Percentiles rank a stretch among this genome's conserved stretches.
Evolutionary conservation across 2,113 vertebrate genomes (phyloP).

Genomic region (Rhinopomastus cyanomelas): DNA sequence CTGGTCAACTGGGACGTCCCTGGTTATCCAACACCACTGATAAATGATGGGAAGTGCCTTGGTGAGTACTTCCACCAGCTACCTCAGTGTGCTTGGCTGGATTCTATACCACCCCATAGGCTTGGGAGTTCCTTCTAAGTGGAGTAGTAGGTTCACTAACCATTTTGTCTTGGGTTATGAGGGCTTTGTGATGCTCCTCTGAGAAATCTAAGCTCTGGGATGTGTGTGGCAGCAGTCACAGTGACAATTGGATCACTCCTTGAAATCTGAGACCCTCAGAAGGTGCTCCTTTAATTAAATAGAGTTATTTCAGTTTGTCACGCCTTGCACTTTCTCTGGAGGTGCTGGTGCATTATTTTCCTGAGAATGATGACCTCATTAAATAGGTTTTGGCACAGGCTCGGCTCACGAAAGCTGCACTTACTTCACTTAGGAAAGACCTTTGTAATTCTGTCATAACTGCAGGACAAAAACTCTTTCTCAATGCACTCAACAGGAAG

Average conservation of each 20-base stretch:
- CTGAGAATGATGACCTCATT: slow-evolving; percentile 70
- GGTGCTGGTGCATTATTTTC: slow-evolving; percentile 57
- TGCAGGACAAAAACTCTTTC: slow-evolving; percentile 49
- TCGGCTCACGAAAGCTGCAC: slow-evolving; percentile 32
- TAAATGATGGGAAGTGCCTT: too few relatives aligned
- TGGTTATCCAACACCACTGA: too few relatives aligned
- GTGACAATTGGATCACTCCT: slow-evolving; percentile 23
- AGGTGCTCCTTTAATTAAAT: slow-evolving; percentile 63
- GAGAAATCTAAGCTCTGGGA: slow-evolving; percentile 24
- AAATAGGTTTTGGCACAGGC: slow-evolving; percentile 66
- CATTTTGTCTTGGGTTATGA: too few relatives aligned
- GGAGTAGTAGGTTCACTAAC: too few relatives aligned
- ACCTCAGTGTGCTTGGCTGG: too few relatives aligned
- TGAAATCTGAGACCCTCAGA: slow-evolving; percentile 51
- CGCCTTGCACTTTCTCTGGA: slow-evolving; percentile 53
- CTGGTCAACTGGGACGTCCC: too few relatives aligned
- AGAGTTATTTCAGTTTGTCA: slow-evolving; percentile 65
- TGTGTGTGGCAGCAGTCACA: neutral
- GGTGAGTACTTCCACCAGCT: too few relatives aligned
- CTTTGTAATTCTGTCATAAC: slow-evolving; percentile 54
- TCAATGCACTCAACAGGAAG: slow-evolving; percentile 59
- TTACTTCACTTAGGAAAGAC: slow-evolving; percentile 49
- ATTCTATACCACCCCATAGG: too few relatives aligned
- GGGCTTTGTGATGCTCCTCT: too few relatives aligned
- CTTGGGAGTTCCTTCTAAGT: too few relatives aligned